Conservation (phyloP, 30 jellyfish, hydroid and myxozoan genomes). For the Mastigias papua region DNA sequence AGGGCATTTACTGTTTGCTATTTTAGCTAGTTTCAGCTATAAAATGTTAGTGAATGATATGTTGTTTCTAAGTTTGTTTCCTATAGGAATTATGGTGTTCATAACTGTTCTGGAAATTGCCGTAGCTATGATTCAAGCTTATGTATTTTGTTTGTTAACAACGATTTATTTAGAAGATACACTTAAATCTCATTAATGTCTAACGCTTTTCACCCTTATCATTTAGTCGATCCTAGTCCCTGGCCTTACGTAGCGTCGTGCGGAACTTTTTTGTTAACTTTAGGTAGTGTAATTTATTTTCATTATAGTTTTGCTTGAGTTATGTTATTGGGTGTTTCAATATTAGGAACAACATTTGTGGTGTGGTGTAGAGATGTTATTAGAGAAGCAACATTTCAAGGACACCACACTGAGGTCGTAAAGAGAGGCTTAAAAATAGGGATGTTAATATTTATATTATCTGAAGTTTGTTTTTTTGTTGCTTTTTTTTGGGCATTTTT, state of each 20-base stretch:
- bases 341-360: conserved; percentile 1
- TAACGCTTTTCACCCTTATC: conserved; percentile 67
- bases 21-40: conserved; percentile 42
- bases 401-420: conserved; percentile 30
- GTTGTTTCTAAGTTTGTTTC: conserved; percentile 7
- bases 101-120: conserved; percentile 60
- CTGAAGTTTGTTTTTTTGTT: conserved; percentile 69
- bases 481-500: conserved; percentile 74
- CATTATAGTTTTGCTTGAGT: conserved; percentile 55
- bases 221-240: conserved; percentile 73
- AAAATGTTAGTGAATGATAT: conserved; percentile 2
- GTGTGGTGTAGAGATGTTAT: conserved; percentile 66
- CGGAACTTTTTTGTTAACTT: conserved; percentile 52
- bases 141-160: conserved; percentile 56
- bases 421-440: conserved; percentile 40
- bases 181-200: conserved; percentile 60
- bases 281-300: conserved; percentile 68
- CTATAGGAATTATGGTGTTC: conserved; percentile 26
- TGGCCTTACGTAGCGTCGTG: conserved; percentile 65
- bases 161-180: conserved; percentile 60
- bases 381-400: conserved; percentile 70
- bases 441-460: conserved; percentile 47
- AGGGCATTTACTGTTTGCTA: conserved; percentile 64
- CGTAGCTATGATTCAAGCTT: conserved; percentile 70
- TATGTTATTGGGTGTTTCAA: neutral